Conservation (phyloP, 2,797 vertebrate genomes). For the Taenioides sp. region DNA sequence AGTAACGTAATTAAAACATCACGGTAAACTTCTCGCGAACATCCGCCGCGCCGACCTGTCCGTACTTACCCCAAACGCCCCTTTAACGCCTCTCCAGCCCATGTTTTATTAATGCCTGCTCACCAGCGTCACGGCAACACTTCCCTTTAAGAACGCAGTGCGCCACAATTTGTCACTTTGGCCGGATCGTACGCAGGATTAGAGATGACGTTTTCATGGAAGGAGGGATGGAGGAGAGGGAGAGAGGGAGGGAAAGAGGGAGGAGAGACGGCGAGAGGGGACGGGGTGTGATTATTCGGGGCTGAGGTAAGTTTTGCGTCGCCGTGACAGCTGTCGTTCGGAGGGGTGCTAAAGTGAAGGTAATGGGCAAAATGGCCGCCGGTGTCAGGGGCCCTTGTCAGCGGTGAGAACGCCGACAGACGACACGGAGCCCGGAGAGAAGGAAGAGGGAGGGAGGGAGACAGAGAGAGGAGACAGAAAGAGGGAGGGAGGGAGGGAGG, state of each 20-base stretch:
- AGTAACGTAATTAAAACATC: background rate
- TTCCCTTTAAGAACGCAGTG: background rate
- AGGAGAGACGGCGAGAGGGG: no score
- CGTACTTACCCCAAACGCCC: background rate
- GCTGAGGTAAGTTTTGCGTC: conserved; percentile 6
- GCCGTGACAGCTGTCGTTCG: conserved; percentile 8
- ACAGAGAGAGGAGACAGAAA: no score
- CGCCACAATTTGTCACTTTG: background rate
- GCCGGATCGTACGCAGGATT: background rate
- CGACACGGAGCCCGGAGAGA: background rate
- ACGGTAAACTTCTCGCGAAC: background rate
- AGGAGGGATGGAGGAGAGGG: no score
- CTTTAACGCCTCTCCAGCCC: background rate
- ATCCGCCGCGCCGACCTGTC: background rate
- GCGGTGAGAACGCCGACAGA: background rate
- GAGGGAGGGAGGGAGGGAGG: no score
- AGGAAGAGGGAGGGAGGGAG: no score
- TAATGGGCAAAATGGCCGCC: conserved; percentile 14
- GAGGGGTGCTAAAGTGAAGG: conserved; percentile 5
- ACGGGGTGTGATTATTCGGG: background rate
- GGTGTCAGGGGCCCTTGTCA: conserved; percentile 4
- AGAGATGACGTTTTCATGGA: background rate
- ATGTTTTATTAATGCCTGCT: conserved; percentile 2
- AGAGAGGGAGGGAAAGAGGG: no score
- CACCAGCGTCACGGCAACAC: background rate